These are phyloP conservation scores for Philopotamus ludificatus DNA, from an alignment of 1,140 invertebrate species.

Conservation along the genomic window DNA sequence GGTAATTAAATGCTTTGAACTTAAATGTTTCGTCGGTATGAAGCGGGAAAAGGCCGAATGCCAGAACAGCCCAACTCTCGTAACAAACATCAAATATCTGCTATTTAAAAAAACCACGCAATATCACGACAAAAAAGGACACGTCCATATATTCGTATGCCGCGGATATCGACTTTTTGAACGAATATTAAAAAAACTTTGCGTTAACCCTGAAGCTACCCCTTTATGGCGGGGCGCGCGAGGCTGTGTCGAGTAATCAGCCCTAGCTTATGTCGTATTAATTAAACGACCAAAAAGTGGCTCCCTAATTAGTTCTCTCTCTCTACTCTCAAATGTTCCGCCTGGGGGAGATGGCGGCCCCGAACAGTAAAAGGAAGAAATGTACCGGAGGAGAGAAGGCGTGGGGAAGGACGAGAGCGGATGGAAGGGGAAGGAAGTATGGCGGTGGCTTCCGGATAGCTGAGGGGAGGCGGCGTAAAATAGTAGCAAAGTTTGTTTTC, in stretches of 20 bases:
- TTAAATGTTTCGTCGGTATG: background rate
- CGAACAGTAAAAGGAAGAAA: conserved; percentile 21
- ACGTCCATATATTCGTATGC: no score
- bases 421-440: background rate
- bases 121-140: no score
- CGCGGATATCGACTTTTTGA: no score
- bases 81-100: no score
- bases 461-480: background rate
- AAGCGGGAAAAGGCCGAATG: no score
- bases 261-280: conserved; percentile 42
- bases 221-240: conserved; percentile 2
- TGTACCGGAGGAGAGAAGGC: background rate
- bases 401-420: background rate
- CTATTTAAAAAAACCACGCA: no score
- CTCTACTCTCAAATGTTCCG: conserved; percentile 33
- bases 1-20: background rate
- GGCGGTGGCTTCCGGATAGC: background rate
- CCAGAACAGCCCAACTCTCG: no score
- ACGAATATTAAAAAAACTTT: background rate
- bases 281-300: conserved; percentile 42
- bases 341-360: conserved; percentile 26
- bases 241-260: conserved; percentile 34
- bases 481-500: background rate
- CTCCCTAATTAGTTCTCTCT: conserved; percentile 39
- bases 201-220: background rate